Conservation (phyloP, 1,140 invertebrate genomes). For the Protaetia brevitarsis region DNA sequence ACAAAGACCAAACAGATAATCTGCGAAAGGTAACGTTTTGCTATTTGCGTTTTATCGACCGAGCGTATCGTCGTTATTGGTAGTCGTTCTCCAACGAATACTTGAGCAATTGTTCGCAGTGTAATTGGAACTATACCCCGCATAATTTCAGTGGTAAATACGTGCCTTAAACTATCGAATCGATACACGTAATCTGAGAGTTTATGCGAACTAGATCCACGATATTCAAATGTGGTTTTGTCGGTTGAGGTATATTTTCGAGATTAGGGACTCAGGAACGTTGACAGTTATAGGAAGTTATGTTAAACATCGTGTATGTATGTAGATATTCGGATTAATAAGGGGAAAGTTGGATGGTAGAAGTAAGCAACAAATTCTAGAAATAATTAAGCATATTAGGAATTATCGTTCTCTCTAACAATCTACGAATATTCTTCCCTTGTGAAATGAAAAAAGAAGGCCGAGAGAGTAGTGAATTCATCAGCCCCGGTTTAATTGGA, state of each 20-base stretch:
- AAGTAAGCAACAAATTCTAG: no score
- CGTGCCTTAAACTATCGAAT: slow-evolving; percentile 1
- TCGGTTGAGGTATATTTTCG: neutral
- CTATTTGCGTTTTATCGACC: slow-evolving; percentile 3
- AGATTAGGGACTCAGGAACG: neutral
- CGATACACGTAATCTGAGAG: slow-evolving; percentile 7
- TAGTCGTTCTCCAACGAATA: slow-evolving; percentile 9
- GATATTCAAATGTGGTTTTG: neutral
- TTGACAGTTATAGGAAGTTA: neutral
- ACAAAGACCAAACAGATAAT: neutral
- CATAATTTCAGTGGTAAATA: slow-evolving; percentile 18
- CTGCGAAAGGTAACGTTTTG: slow-evolving; percentile 13
- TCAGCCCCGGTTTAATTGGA: no score
- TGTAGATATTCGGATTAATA: no score
- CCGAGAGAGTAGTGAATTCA: no score
- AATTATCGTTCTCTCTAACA: no score
- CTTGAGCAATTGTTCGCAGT: slow-evolving; percentile 12
- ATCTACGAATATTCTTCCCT: no score
- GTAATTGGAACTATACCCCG: slow-evolving; percentile 14
- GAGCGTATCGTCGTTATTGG: slow-evolving; percentile 6
- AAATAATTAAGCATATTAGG: no score
- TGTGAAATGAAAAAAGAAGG: no score
- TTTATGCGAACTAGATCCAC: neutral
- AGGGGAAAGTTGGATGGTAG: no score
- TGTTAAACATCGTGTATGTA: no score